Evolutionary conservation across 2,797 vertebrate species (phyloP), one percentile per base, ranked within the genome.

Genomic region (Cyclura pinguis): DNA sequence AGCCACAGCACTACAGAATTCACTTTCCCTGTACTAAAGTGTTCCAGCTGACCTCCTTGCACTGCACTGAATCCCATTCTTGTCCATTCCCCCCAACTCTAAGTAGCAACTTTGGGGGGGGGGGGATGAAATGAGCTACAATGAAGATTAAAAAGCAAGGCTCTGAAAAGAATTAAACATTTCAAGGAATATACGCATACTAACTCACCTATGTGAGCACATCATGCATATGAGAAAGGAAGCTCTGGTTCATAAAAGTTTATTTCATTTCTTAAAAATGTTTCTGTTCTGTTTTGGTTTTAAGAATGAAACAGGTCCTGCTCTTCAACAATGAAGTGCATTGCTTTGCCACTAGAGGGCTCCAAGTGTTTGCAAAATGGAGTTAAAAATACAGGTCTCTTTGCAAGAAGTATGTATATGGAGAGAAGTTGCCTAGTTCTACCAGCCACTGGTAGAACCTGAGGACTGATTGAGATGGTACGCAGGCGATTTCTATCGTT

Each of bases 281-380:
- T 67, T 42, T 67, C 29, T 8, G 64, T 84, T 84, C 2, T 32
- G 42, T 42, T 55, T 32, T 67, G 67, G 27, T 84, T 77, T 67
- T 7, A 85, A 32, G 9, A 72, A 73, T 35, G 55, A 55, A 27
- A 16, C 1, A 74, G 9, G n/a, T 57, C 12, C 27, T 29, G 2
- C 20, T 35, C 16, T 16, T 76, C 35, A 22, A 12, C n/a, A 38
- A 42, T 38, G 67, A 73, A 90, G 42, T 42, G 27, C 20, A 74
- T 76, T 29, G 22, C 42, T 74, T 86, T 81, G 47, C 85, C 85
- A 90, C 85, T 82, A 82, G 85, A 82, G 89, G 85, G 55, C 78
- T 24, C n/a, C 80, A 90, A 87, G 35, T 74, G 3, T 87, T 90
- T 81, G 14, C 22, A 47, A 6, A 86, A 73, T 72, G 59, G 20